These are phyloP conservation scores for Leptogaster cylindrica DNA, from an alignment of 2,888 invertebrate genomes.

Conservation along the genomic window DNA sequence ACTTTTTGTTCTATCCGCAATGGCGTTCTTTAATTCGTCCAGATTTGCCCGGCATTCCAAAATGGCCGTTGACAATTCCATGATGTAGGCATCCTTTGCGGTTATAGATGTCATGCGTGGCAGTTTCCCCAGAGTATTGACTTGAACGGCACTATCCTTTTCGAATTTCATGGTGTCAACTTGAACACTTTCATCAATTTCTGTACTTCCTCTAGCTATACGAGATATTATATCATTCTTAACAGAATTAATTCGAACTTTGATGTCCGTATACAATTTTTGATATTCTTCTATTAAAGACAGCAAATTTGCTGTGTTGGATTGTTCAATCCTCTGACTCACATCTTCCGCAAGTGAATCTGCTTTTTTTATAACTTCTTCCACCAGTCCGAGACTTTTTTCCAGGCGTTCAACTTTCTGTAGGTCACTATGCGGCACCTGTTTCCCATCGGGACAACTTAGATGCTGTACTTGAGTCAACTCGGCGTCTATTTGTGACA, in stretches of 20 bases:
- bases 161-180: slow-evolving; percentile 79
- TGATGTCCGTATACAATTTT: slow-evolving; percentile 68
- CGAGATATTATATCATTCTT: slow-evolving; percentile 60
- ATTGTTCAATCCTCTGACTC: slow-evolving; percentile 66
- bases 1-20: slow-evolving; percentile 67
- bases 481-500: slow-evolving; percentile 75
- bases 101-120: slow-evolving; percentile 74
- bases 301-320: slow-evolving; percentile 66
- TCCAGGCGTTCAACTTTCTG: slow-evolving; percentile 63
- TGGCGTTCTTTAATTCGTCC: slow-evolving; percentile 70
- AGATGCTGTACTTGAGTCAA: slow-evolving; percentile 74
- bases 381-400: slow-evolving; percentile 65
- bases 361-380: slow-evolving; percentile 65
- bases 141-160: slow-evolving; percentile 79
- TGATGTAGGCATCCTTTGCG: slow-evolving; percentile 81
- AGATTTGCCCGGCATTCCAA: slow-evolving; percentile 73
- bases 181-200: slow-evolving; percentile 69
- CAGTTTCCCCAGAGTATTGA: slow-evolving; percentile 74
- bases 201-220: slow-evolving; percentile 55
- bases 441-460: slow-evolving; percentile 60
- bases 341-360: slow-evolving; percentile 68
- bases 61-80: slow-evolving; percentile 76
- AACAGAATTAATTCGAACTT: slow-evolving; percentile 63
- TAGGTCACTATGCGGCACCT: slow-evolving; percentile 50
- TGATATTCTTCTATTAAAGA: slow-evolving; percentile 72